phyloP scores from a whole-genome alignment of 2,888 invertebrate genomes.

The Amitus sp. region DNA sequence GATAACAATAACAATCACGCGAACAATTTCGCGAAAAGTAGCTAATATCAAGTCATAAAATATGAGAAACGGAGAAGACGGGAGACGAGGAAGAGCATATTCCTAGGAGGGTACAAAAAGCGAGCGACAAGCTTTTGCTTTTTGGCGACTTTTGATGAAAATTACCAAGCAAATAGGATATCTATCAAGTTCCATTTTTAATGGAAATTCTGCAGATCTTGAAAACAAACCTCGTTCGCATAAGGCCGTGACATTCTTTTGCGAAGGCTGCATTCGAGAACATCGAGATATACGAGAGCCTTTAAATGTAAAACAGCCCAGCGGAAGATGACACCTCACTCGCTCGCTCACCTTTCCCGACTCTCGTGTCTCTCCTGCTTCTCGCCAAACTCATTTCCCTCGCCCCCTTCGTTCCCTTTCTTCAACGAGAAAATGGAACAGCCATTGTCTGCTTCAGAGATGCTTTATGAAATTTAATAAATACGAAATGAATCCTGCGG shows the following conservation, averaged over 20 bases:
- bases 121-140: slow-evolving; percentile 6
- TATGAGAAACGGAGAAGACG: neutral
- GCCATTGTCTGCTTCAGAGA: slow-evolving; percentile 48
- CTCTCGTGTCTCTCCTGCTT: slow-evolving; percentile 42
- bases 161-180: neutral
- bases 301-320: slow-evolving; percentile 58
- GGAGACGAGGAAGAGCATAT: neutral
- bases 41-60: neutral
- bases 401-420: slow-evolving; percentile 37
- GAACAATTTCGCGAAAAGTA: neutral
- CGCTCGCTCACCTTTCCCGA: slow-evolving; percentile 35
- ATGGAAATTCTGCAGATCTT: slow-evolving; percentile 12
- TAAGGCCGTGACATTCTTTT: slow-evolving; percentile 19
- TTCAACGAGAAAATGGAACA: slow-evolving; percentile 60
- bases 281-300: slow-evolving; percentile 44
- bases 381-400: slow-evolving; percentile 52
- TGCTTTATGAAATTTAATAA: slow-evolving; percentile 60
- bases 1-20: neutral
- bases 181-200: slow-evolving; percentile 15
- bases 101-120: too few species aligned
- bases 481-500: slow-evolving; percentile 58
- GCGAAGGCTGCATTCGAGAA: slow-evolving; percentile 30
- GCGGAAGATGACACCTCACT: slow-evolving; percentile 53
- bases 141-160: neutral
- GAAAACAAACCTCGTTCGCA: slow-evolving; percentile 13